A percentile compares a stretch with the other conserved stretches of the same genome.
These are phyloP conservation scores for Meloidogyne exigua DNA, from an alignment of 1,140 invertebrate genomes.

Conservation along the genomic window DNA sequence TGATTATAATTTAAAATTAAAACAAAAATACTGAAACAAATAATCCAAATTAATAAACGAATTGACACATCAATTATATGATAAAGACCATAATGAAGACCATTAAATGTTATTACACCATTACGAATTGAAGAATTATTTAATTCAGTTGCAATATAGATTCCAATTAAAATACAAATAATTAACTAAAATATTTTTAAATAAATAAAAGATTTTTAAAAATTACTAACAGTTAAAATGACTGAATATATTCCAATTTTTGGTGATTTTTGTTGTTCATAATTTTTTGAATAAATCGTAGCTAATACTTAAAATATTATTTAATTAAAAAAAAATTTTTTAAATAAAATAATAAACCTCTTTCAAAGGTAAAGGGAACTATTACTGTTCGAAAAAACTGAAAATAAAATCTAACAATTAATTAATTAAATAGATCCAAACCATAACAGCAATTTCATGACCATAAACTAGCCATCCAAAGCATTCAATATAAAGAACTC, in stretches of 20 bases:
- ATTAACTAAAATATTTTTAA: constrained; percentile 15
- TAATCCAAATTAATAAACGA: constrained; percentile 31
- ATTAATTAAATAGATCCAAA: background rate
- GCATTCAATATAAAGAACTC: constrained; percentile 20
- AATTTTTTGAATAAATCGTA: constrained; percentile 27
- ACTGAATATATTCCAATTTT: constrained; percentile 24
- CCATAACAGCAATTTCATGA: constrained; percentile 34
- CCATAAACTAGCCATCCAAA: constrained; percentile 22
- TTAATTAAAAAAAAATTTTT: background rate
- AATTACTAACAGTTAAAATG: constrained; percentile 28
- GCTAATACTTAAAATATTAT: constrained; percentile 17
- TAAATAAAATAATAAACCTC: background rate
- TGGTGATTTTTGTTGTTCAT: constrained; percentile 22
- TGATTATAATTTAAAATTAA: constrained; percentile 31
- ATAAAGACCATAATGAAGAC: constrained; percentile 24
- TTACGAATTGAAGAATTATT: constrained; percentile 26
- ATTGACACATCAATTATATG: constrained; percentile 35
- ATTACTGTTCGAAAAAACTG: constrained; percentile 28
- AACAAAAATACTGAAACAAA: constrained; percentile 32
- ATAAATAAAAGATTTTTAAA: background rate
- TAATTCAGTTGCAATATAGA: constrained; percentile 30
- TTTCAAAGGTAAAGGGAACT: constrained; percentile 32
- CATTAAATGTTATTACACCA: constrained; percentile 29
- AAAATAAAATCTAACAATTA: constrained; percentile 11
- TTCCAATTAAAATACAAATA: constrained; percentile 8